A percentile compares a stretch with the other conserved stretches of the same genome.
These are phyloP conservation scores for Trachymyrmex cornetzi DNA, from an alignment of 1,140 invertebrate genomes.

Conservation along the genomic window DNA sequence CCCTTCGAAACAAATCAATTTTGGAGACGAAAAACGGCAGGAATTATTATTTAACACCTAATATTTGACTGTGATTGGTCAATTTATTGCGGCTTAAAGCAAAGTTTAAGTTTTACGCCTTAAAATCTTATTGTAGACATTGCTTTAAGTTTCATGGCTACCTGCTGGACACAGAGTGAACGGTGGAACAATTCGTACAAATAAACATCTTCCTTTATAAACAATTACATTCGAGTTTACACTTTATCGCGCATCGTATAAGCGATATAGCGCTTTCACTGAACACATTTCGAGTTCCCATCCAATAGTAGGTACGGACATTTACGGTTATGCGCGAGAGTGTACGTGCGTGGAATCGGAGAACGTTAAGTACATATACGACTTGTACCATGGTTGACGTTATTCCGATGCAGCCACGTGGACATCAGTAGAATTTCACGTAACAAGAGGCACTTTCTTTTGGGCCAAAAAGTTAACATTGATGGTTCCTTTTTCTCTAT, in stretches of 20 bases:
- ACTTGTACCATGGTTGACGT: constrained; percentile 5
- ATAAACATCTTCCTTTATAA: constrained; percentile 14
- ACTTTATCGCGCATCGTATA: background rate
- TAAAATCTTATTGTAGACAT: too few relatives aligned
- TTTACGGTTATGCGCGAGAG: constrained; percentile 18
- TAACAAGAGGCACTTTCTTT: background rate
- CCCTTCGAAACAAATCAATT: too few relatives aligned
- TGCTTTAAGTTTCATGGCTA: background rate
- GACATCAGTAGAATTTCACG: background rate
- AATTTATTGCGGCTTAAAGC: too few relatives aligned
- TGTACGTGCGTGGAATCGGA: constrained; percentile 13
- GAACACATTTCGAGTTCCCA: constrained; percentile 24
- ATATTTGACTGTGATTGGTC: too few relatives aligned
- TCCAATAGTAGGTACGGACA: constrained; percentile 4
- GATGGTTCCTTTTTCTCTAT: background rate
- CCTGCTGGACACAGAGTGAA: background rate
- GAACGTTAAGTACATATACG: constrained; percentile 27
- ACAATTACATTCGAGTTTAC: constrained; percentile 22
- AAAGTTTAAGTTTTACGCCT: too few relatives aligned
- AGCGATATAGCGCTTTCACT: constrained; percentile 18
- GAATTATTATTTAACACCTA: too few relatives aligned
- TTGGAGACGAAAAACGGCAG: too few relatives aligned
- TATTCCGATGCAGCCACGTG: background rate
- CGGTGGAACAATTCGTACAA: constrained; percentile 11
- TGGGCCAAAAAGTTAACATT: background rate